Base-by-base conservation (phyloP, 2,113 vertebrate species). In the Myrmecobius fasciatus region DNA sequence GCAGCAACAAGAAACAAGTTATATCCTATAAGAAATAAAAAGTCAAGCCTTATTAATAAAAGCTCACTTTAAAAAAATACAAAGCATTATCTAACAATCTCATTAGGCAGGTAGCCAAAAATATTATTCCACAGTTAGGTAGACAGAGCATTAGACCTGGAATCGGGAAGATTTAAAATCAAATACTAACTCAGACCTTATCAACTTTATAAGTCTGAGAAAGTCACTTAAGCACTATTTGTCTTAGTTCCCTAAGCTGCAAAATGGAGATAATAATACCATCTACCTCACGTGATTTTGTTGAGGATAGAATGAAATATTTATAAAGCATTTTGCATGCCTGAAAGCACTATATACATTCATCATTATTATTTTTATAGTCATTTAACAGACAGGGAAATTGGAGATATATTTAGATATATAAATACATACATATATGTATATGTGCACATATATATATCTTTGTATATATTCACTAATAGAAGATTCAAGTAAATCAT, bases 1-100 rank as follows among this genome's bases (percentile, higher is more conserved):
- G 99, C 98, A 53, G 99, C 99, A 52, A 99, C 99, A 90, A 99
- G 98, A 92, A 99, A 99, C 95, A 99, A 98, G 97, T 99, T 99
- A 98, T 99, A 99, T 2, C 98, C 99, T 99, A 89, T 0, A 97
- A 97, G 4, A 94, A 95, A 98, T 0, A 31, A 97, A 88, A 96
- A 89, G 4, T 0, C n/a, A 83, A 43, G 7, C 20, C 36, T 17
- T 43, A 24, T 83, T 83, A 83, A 43, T 43, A 43, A 83, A 24
- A 83, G 24, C 20, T 24, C 17, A 43, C 60, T 31, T 75, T 7
- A 24, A 83, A 83, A 43, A 83, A 67, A 2, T 43, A 83, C 20
- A 24, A 43, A 24, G n/a, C 14, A 43, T 83, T 83, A 43, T 83
- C 26, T 43, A 83, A 43, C 67, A 83, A 24, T 20, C 67, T 24